Evolutionary conservation across 2,797 vertebrate species (phyloP).

Genomic region (Ataeniobius toweri): DNA sequence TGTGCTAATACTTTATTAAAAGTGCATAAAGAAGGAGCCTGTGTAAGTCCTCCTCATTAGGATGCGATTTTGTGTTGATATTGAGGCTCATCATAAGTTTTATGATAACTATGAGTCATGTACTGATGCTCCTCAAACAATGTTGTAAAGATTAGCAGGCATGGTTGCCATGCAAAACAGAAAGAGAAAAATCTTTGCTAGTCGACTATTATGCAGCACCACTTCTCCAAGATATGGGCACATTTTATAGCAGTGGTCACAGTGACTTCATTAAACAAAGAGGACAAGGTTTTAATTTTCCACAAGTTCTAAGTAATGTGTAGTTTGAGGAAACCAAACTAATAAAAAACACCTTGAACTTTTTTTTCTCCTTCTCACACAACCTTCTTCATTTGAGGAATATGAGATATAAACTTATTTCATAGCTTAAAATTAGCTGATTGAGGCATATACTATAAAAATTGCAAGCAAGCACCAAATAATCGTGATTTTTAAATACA

Average conservation of each 20-base stretch:
- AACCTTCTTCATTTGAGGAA: too few species aligned
- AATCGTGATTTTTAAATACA: background rate
- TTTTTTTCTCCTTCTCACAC: too few species aligned
- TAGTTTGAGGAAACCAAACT: too few species aligned
- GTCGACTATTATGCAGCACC: background rate
- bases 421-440: background rate
- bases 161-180: background rate
- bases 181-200: background rate
- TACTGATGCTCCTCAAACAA: background rate
- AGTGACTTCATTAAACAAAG: too few species aligned
- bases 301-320: too few species aligned
- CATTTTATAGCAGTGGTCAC: too few species aligned
- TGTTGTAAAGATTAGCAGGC: background rate
- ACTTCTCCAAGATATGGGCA: too few species aligned
- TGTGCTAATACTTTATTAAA: constrained; percentile 18
- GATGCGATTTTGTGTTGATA: background rate
- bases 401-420: too few species aligned
- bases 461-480: too few species aligned
- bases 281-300: too few species aligned
- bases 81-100: background rate
- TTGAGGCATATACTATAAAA: background rate
- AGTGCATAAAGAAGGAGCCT: background rate
- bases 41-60: background rate
- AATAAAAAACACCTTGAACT: too few species aligned
- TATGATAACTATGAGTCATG: background rate